Evolutionary conservation across 1,140 invertebrate species (phyloP), one percentile per base, ranked within the genome.

Genomic region (Bombyx mandarina): DNA sequence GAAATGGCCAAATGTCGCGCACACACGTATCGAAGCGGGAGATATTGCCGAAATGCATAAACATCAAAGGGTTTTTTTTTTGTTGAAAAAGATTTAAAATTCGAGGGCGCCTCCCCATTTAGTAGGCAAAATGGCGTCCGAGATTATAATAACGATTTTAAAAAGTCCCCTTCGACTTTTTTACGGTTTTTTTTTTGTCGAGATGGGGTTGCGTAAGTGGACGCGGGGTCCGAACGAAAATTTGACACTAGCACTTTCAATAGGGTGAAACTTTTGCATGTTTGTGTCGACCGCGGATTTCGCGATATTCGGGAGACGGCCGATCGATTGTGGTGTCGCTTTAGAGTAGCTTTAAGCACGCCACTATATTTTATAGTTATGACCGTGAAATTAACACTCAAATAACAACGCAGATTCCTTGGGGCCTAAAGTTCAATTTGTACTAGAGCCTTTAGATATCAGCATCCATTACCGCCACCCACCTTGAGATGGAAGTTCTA

Each of bases 81-180:
- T 78, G 67, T 81, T 76, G 59, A 65, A 79, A 77, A 77, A 82
- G 79, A 67, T 72, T 77, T 80, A 81, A 81, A 84, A 83, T 76
- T 77, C 79, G 77, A 75, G 81, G 83, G 83, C 81, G 83, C 77
- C 75, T 80, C 81, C 81, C 81, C 69, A 75, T 58, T 49, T 51
- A 52, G 59, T 79, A 79, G 70, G 70, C 72, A 82, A 79, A 82
- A 86, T 82, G 80, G 78, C 79, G 75, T 73, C 79, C 82, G 74
- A 84, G 83, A 83, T 86, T 86, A 86, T 86, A 86, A 86, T 86
- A 86, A 86, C 83, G 79, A 84, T 86, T 84, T 84, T 84, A 81
- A 83, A 58, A 67, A 75, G 72, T 71, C 79, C 82, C 80, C 79
- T 73, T 66, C 59, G 63, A 12, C 22, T 52, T 61, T 70, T 73